Percentiles rank a stretch among this genome's conserved stretches.
Evolutionary conservation across 2,797 vertebrate genomes (phyloP).

Genomic region (Phataginus tricuspis): DNA sequence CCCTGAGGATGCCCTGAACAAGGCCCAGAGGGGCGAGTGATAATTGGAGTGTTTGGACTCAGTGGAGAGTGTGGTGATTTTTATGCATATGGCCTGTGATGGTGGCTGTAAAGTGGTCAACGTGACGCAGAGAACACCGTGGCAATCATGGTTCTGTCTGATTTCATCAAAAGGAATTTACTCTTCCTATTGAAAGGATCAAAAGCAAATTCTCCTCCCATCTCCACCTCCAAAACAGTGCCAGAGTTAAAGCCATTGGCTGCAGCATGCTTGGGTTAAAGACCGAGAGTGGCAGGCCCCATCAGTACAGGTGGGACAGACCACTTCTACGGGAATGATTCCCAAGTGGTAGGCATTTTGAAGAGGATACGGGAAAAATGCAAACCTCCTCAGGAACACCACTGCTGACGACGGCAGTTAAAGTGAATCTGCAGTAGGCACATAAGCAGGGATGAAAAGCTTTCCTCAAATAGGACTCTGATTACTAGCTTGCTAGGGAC

Average conservation of each 20-base stretch:
- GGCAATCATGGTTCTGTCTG: not conserved
- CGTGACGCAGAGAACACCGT: not conserved
- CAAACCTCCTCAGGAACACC: not conserved
- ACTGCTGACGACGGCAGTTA: not conserved
- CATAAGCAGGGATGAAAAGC: not conserved
- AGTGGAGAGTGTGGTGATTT: not conserved
- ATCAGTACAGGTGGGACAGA: not conserved
- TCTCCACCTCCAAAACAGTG: not conserved
- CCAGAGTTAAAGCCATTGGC: not conserved
- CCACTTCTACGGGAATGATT: not conserved
- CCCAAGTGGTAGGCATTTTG: not conserved
- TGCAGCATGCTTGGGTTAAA: not conserved
- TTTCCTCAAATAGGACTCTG: not conserved
- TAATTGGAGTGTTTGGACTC: not conserved
- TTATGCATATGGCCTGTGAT: not conserved
- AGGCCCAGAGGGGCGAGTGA: not conserved
- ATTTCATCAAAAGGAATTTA: slow-evolving; percentile 7
- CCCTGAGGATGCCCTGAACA: not conserved
- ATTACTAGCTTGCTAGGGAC: not conserved
- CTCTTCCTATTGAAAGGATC: not conserved
- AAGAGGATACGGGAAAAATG: not conserved
- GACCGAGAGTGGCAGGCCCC: not conserved
- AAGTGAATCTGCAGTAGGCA: not conserved
- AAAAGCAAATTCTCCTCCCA: slow-evolving; percentile 7
- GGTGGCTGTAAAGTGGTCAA: not conserved